Evolutionary conservation across 2,888 invertebrate genomes (phyloP).

Genomic region (Synanthedon tipuliformis): DNA sequence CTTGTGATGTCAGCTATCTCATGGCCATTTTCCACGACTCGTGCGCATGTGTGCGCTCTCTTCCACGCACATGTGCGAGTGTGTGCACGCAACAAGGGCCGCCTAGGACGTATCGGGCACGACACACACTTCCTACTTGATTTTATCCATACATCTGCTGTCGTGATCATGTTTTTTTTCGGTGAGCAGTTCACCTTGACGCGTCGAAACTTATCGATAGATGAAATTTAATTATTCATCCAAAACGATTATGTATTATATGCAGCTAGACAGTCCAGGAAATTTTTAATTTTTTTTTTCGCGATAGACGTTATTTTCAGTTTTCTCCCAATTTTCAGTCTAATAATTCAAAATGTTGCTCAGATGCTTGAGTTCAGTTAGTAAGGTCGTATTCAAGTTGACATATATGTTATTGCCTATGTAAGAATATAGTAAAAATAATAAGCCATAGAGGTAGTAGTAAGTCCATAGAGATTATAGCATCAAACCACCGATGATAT

Average conservation of each 20-base stretch:
- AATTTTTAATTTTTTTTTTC: not conserved
- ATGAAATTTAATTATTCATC: conserved; percentile 10
- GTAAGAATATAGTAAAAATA: no score
- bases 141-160: conserved; percentile 48
- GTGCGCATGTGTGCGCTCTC: conserved; percentile 10
- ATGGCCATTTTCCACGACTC: conserved; percentile 37
- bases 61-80: conserved; percentile 9
- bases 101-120: conserved; percentile 54
- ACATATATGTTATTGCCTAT: no score
- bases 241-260: not conserved
- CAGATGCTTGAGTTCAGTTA: no score
- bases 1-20: conserved; percentile 63
- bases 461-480: no score
- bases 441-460: no score
- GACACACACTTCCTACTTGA: conserved; percentile 57
- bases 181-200: conserved; percentile 42
- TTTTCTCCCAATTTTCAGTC: no score
- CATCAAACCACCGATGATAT: no score
- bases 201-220: conserved; percentile 20
- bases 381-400: no score
- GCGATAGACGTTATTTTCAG: no score
- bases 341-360: no score
- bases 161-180: conserved; percentile 30
- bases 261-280: no score
- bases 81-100: conserved; percentile 34